phyloP scores from a whole-genome alignment of 2,888 invertebrate species.

The Yponomeuta evonymella region DNA sequence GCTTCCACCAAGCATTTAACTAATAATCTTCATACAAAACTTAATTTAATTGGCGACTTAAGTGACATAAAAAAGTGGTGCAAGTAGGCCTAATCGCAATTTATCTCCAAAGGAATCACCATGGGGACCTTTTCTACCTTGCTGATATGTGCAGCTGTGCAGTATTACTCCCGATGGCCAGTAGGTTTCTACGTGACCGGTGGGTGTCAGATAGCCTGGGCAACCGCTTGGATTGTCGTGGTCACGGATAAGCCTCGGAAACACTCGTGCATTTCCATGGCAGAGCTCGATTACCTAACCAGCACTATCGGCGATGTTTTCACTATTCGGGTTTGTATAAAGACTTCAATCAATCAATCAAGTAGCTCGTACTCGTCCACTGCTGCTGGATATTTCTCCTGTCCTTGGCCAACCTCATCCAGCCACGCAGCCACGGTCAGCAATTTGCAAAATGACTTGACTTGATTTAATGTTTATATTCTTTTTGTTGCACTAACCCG shows the following conservation, averaged over 20 bases:
- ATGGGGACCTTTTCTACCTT: conserved; percentile 81
- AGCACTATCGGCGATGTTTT: conserved; percentile 71
- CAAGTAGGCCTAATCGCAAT: conserved; percentile 14
- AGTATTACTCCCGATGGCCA: conserved; percentile 78
- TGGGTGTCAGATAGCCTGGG: conserved; percentile 69
- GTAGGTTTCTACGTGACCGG: conserved; percentile 80
- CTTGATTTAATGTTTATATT: no score
- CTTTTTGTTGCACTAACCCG: no score
- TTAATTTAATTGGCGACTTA: no score
- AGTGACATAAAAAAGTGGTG: not conserved
- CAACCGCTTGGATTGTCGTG: conserved; percentile 72
- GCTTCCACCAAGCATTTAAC: no score
- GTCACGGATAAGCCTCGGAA: conserved; percentile 78
- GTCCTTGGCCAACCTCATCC: no score
- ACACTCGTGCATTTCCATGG: conserved; percentile 76
- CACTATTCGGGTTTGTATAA: conserved; percentile 41
- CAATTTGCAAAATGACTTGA: no score
- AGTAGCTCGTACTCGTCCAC: no score
- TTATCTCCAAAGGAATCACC: conserved; percentile 46
- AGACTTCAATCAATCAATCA: no score
- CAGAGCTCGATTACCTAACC: conserved; percentile 77
- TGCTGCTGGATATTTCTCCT: no score
- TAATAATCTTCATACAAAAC: no score
- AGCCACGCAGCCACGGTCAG: no score
- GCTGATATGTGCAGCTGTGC: conserved; percentile 78